phyloP scores from a whole-genome alignment of 2,113 vertebrate species.

The Neopipo cinnamomea region DNA sequence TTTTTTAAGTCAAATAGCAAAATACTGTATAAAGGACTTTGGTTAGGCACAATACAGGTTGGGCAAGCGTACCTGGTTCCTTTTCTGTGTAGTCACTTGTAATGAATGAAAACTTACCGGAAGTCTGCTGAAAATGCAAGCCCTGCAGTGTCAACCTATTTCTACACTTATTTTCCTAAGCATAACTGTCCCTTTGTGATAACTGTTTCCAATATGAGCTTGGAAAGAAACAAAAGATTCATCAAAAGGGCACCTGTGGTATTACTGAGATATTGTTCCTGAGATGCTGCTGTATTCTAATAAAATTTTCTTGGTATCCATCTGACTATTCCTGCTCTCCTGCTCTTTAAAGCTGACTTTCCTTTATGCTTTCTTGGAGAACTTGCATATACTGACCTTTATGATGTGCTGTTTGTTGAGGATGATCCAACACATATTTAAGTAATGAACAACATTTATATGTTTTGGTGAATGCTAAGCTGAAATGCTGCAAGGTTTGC shows the following conservation, averaged over 20 bases:
- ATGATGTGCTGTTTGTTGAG: background rate
- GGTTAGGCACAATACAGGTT: fast-evolving
- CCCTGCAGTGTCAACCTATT: background rate
- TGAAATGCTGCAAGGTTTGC: background rate
- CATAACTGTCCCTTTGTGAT: background rate
- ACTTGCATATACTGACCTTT: background rate
- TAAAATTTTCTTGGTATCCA: background rate
- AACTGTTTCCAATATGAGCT: background rate
- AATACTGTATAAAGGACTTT: background rate
- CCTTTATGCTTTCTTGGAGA: background rate
- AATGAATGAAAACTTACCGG: background rate
- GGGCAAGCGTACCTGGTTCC: fast-evolving
- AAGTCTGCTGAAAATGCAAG: background rate
- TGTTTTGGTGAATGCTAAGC: background rate
- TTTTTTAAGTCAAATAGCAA: fast-evolving
- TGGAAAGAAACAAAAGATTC: background rate
- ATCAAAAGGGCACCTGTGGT: background rate
- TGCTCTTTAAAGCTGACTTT: background rate
- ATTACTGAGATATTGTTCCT: background rate
- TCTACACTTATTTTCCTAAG: background rate
- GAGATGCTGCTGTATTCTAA: background rate
- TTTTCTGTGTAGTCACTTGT: background rate
- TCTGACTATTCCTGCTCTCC: background rate
- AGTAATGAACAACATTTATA: background rate
- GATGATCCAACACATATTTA: background rate